Conservation (phyloP, 1,140 invertebrate genomes). For the Drosophila mojavensis region DNA sequence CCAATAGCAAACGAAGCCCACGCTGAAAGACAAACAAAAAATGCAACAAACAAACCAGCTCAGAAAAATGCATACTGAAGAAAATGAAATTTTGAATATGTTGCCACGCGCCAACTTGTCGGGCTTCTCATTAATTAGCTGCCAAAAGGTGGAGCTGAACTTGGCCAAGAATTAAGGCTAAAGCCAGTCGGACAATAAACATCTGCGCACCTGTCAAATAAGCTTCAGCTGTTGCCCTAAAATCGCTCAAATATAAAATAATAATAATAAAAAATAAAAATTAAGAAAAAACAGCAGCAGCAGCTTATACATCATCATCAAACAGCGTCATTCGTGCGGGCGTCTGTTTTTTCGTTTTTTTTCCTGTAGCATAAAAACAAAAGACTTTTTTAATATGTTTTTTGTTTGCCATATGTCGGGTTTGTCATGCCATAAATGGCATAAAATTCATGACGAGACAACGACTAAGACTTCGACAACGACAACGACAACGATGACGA, state of each 20-base stretch:
- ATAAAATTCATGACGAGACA: constrained; percentile 46
- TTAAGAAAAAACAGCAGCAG: not conserved
- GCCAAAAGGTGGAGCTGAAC: constrained; percentile 22
- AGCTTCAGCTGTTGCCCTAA: constrained; percentile 22
- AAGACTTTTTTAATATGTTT: constrained; percentile 43
- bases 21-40: constrained; percentile 22
- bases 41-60: constrained; percentile 27
- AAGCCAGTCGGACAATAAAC: constrained; percentile 13
- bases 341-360: constrained; percentile 9
- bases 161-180: constrained; percentile 38
- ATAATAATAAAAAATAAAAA: constrained; percentile 10
- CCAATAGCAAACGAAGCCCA: constrained; percentile 47
- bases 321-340: constrained; percentile 40
- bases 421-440: constrained; percentile 45
- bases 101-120: constrained; percentile 64
- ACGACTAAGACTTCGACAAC: not conserved
- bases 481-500: constrained; percentile 30
- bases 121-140: constrained; percentile 62
- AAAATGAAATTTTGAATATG: not conserved
- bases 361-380: constrained; percentile 44
- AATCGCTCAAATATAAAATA: constrained; percentile 24
- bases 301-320: constrained; percentile 55
- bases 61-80: constrained; percentile 22
- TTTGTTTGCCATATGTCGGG: constrained; percentile 42
- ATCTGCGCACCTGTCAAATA: constrained; percentile 16